Base-by-base conservation (phyloP, 2,797 vertebrate species). In the Squalus acanthias region DNA sequence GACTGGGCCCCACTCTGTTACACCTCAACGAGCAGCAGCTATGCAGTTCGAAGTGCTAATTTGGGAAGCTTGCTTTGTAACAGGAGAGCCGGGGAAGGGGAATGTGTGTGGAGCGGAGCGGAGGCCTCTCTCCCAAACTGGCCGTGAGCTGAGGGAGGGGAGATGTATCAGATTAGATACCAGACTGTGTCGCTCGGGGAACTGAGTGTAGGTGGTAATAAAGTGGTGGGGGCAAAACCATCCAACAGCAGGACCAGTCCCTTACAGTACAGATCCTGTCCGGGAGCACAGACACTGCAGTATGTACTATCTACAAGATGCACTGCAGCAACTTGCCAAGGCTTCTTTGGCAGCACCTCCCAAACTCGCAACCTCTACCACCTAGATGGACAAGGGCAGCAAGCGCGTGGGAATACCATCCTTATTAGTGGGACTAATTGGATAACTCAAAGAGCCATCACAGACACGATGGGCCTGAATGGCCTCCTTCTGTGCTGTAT, bases 1-100 rank as follows among this genome's bases (percentile, higher is more conserved):
- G 26, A 10, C 12, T 9, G 15, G 69, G 91, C 26, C 70, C 12
- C 50, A 17, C 26, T 60, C 29, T 76, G 50, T 95, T 95, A 57
- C 94, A 95, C 70, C 69, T 95, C 94, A 53, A 33, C 33, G 72
- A 95, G 29, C 70, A 76, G 94, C 94, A 74, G 94, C 70, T 95
- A 95, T 95, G 94, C 69, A 17, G 33, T 60, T 95, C 60, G 13
- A 57, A 76, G 70, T 39, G 26, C 50, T 76, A 60, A 74, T 76
- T 76, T 76, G 50, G 94, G 94, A n/a, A 57, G 46, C 15, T 50
- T 95, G 70, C 70, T 74, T 33, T 33, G 39, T 29, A n/a, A 72
- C 4, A 26, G 20, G 94, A 60, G 53, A 63, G 57, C 9, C 10
- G 26, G 29, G 94, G 24, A 53, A 24, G 46, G 69, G 50, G 46